Conservation (phyloP, 1,140 invertebrate species). For the Manduca sexta region DNA sequence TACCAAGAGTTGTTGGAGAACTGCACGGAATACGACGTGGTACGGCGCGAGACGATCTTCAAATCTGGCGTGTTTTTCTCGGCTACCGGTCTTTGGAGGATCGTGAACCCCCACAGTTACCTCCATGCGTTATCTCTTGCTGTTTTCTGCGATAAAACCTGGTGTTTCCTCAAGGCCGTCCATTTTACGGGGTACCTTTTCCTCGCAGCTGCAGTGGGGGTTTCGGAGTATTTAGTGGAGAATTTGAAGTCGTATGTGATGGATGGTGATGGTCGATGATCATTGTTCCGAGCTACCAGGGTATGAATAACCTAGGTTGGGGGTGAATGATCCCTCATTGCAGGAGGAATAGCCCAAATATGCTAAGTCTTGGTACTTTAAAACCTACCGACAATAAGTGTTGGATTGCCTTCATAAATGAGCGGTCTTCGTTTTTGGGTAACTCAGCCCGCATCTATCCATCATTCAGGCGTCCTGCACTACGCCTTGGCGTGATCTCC, state of each 20-base stretch:
- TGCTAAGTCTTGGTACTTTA: too few relatives aligned
- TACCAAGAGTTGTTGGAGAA: slow-evolving; percentile 84
- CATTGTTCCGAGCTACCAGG: too few relatives aligned
- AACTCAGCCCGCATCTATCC: too few relatives aligned
- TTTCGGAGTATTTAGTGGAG: slow-evolving; percentile 50
- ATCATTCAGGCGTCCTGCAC: too few relatives aligned
- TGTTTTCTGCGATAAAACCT: slow-evolving; percentile 86
- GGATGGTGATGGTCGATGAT: slow-evolving; percentile 18
- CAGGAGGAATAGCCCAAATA: too few relatives aligned
- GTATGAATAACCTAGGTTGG: too few relatives aligned
- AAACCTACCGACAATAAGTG: too few relatives aligned
- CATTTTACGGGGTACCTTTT: slow-evolving; percentile 75
- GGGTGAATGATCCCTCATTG: too few relatives aligned
- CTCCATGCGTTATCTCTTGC: slow-evolving; percentile 83
- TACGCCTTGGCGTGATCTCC: too few relatives aligned
- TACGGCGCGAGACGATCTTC: slow-evolving; percentile 74
- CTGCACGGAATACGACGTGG: slow-evolving; percentile 70
- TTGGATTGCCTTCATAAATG: too few relatives aligned
- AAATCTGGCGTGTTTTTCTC: slow-evolving; percentile 81
- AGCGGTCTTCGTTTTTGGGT: too few relatives aligned
- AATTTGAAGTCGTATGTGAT: slow-evolving; percentile 33
- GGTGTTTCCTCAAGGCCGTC: slow-evolving; percentile 79
- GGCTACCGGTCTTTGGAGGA: slow-evolving; percentile 83
- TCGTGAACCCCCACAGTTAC: slow-evolving; percentile 86
- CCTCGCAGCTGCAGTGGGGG: slow-evolving; percentile 40